phyloP scores from a whole-genome alignment of 2,113 vertebrate species.

The Orthonyx spaldingii region DNA sequence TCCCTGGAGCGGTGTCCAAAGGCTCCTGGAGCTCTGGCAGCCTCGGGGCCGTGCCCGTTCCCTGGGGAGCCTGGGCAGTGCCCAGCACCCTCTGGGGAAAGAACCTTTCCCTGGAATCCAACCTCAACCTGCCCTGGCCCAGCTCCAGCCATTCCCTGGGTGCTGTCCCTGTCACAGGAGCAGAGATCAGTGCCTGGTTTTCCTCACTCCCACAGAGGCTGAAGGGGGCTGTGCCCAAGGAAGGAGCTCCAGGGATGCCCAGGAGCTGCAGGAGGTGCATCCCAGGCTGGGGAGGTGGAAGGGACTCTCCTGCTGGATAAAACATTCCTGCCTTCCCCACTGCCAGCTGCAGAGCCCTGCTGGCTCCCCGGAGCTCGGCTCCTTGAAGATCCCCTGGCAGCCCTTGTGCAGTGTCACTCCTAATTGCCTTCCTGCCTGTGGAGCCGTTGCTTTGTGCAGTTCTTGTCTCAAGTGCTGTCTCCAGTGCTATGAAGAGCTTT shows the following conservation, averaged over 20 bases:
- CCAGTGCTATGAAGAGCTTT: background rate
- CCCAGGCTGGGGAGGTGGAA: background rate
- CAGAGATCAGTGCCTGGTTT: background rate
- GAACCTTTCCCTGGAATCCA: background rate
- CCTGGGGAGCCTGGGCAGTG: background rate
- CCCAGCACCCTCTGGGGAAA: background rate
- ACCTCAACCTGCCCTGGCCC: accelerated
- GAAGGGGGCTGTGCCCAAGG: accelerated
- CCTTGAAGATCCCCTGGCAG: background rate
- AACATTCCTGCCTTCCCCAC: background rate
- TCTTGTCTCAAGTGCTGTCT: background rate
- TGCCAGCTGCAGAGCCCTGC: background rate
- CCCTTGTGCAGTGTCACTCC: background rate
- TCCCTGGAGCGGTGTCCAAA: accelerated
- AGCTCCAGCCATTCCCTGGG: background rate
- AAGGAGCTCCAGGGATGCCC: background rate
- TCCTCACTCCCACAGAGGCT: background rate
- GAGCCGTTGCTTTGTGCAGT: background rate
- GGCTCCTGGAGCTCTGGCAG: background rate
- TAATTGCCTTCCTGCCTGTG: background rate
- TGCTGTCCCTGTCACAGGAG: background rate
- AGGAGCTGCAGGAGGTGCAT: background rate
- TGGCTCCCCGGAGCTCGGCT: background rate
- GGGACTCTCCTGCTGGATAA: background rate
- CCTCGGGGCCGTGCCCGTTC: background rate